These are phyloP conservation scores for Erithacus rubecula DNA, from an alignment of 2,797 vertebrate species.

Conservation along the genomic window DNA sequence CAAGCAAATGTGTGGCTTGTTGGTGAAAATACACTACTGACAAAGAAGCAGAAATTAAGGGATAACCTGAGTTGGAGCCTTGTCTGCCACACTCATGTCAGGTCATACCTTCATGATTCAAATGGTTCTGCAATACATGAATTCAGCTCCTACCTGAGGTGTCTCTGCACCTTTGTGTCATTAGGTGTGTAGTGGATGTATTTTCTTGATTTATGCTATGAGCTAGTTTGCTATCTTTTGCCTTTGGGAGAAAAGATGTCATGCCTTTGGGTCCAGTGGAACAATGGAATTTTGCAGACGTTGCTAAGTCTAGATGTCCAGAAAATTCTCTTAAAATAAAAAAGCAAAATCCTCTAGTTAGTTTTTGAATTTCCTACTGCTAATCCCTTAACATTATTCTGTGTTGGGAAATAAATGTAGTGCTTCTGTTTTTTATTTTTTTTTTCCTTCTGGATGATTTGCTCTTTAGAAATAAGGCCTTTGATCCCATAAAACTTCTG, in stretches of 20 bases:
- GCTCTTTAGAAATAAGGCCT: neutral
- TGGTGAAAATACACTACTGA: neutral
- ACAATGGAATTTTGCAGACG: neutral
- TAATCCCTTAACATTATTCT: neutral
- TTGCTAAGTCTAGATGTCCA: neutral
- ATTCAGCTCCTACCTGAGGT: neutral
- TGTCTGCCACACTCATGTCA: neutral
- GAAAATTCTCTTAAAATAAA: neutral
- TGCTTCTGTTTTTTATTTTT: neutral
- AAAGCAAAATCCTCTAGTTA: neutral
- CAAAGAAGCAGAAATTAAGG: neutral
- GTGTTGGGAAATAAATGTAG: neutral
- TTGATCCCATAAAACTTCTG: neutral
- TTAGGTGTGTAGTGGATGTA: neutral
- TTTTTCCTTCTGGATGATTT: neutral
- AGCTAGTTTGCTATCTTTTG: neutral
- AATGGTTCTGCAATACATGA: neutral
- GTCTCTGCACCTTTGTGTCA: neutral
- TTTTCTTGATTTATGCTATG: neutral
- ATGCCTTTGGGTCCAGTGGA: neutral
- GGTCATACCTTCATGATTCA: neutral
- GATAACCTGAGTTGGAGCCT: neutral
- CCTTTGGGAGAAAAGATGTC: neutral
- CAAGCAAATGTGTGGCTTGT: neutral
- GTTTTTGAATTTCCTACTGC: neutral